A percentile compares a stretch with the other conserved stretches of the same genome.
Evolutionary conservation across 2,888 invertebrate species (phyloP).

Genomic region (Eustalomyia histrio): DNA sequence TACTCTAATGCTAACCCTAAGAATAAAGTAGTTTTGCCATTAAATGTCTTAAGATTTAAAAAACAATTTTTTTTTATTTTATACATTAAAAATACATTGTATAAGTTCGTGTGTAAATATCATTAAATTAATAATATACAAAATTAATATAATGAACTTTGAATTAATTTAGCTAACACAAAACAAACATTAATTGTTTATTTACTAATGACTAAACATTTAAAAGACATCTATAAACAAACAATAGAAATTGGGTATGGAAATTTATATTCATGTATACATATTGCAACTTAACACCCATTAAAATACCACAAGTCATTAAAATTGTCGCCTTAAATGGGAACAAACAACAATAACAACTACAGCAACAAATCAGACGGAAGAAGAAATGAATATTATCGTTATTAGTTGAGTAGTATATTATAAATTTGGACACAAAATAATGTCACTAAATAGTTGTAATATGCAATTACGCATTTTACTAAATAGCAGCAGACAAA

Average conservation of each 20-base stretch:
- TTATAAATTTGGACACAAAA: conserved; percentile 16
- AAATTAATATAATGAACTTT: not conserved
- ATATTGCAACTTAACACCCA: conserved; percentile 32
- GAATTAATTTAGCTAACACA: conserved; percentile 12
- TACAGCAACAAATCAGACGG: conserved; percentile 29
- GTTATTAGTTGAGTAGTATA: not conserved
- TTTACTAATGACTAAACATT: conserved; percentile 35
- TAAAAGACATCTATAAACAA: conserved; percentile 38
- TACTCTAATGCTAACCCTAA: too few species aligned
- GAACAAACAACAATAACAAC: not conserved
- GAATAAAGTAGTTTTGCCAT: too few species aligned
- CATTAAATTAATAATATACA: not conserved
- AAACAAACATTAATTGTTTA: conserved; percentile 3
- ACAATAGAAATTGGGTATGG: not conserved
- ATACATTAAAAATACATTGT: too few species aligned
- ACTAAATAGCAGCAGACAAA: conserved; percentile 17
- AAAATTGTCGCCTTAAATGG: conserved; percentile 30
- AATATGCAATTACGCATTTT: conserved; percentile 22
- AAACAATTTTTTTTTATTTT: too few species aligned
- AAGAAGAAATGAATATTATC: conserved; percentile 35
- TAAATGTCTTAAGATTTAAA: too few species aligned
- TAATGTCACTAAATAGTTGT: conserved; percentile 34
- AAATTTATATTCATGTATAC: conserved; percentile 8
- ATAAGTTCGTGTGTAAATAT: not conserved
- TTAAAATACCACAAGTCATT: conserved; percentile 29